Percentiles rank a stretch among this genome's conserved stretches.
Evolutionary conservation across 2,797 vertebrate genomes (phyloP).

Genomic region (Pantherophis vulpinus): DNA sequence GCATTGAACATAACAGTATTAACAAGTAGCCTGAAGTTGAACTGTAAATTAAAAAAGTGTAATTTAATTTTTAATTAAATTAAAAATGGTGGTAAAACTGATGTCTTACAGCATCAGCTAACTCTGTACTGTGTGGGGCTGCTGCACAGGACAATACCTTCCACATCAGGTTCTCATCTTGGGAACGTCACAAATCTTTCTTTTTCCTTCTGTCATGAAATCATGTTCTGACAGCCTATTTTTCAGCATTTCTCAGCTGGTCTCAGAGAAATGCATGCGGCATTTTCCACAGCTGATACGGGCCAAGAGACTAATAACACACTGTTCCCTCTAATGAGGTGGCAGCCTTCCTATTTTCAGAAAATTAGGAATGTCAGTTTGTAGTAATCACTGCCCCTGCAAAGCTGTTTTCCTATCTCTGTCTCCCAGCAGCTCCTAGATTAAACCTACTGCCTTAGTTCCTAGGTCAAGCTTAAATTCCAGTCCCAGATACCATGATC

Average conservation of each 20-base stretch:
- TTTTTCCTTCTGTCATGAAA: constrained; percentile 43
- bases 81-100: neutral
- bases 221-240: constrained; percentile 47
- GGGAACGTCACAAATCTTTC: constrained; percentile 23
- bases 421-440: constrained; percentile 53
- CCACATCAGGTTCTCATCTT: constrained; percentile 24
- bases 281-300: constrained; percentile 48
- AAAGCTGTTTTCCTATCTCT: constrained; percentile 49
- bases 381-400: constrained; percentile 63
- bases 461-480: constrained; percentile 46
- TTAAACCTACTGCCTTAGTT: constrained; percentile 56
- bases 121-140: neutral
- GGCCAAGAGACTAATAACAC: constrained; percentile 61
- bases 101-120: neutral
- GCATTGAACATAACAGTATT: constrained; percentile 26
- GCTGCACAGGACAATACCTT: constrained; percentile 18
- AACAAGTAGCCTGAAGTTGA: constrained; percentile 15
- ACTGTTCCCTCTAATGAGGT: constrained; percentile 65
- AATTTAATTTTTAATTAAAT: neutral
- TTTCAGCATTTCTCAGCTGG: constrained; percentile 40
- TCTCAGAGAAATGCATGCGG: constrained; percentile 51
- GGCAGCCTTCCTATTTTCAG: constrained; percentile 65
- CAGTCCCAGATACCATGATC: neutral
- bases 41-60: neutral
- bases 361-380: constrained; percentile 70